Evolutionary conservation across 2,888 invertebrate genomes (phyloP), one percentile per base, ranked within the genome.

Genomic region (Amphipyra tragopoginis): DNA sequence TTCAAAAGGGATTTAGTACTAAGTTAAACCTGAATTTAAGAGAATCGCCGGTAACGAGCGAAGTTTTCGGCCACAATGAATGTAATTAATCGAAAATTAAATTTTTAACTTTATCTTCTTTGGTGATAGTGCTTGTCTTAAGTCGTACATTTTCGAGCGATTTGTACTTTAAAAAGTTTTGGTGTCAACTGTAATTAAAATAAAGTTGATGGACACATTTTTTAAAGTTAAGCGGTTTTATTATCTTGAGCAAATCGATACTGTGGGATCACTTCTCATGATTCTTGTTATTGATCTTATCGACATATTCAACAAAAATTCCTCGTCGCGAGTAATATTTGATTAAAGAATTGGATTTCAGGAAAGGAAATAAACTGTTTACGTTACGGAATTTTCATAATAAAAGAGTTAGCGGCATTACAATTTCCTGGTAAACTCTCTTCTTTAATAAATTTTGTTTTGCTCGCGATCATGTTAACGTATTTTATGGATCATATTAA

Each of bases 21-120:
- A 87, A 92, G 91, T 92, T 88, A 89, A 91, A 91, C 87, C 86
- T 86, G 86, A 90, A 90, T 91, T 90, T 89, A 87, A 89, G 86
- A 90, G 89, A 90, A 90, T 87, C 83, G 87, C 81, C 86, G 84
- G 89, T 93, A 94, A 94, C 90, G 94, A 93, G 90, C 92, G 73
- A 93, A 93, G 90, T 94, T 94, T 90, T 84, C 83, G 79, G 80
- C 90, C 92, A 90, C 92, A 93, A 91, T 91, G 90, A 91, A 89
- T 90, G 87, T 92, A 90, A 93, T 92, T 92, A 91, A 90, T 90
- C 81, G 89, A 82, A 83, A 88, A 90, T 84, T 90, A 87, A 60
- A 65, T 86, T 89, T 89, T 88, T 85, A 85, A 88, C 86, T 88
- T 85, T 75, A 81, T 84, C 82, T 81, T 77, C 68, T 80, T 84